Percentiles rank a stretch among this genome's conserved stretches.
phyloP scores from a whole-genome alignment of 2,113 vertebrate genomes.

The Vombatus ursinus region DNA sequence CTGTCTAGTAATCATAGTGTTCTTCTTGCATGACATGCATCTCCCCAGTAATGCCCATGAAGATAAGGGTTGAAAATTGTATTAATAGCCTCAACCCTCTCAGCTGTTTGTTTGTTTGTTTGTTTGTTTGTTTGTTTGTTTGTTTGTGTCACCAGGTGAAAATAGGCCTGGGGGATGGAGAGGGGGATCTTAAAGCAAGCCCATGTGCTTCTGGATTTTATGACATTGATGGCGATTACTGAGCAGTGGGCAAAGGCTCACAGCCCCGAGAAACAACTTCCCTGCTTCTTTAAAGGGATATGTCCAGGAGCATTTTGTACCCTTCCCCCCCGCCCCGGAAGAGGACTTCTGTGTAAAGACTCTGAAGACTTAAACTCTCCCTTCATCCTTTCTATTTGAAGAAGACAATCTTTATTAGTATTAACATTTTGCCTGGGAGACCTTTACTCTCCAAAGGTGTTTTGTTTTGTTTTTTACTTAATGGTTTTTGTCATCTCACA shows the following conservation, averaged over 20 bases:
- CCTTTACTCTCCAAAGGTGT: not conserved
- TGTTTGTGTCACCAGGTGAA: too few relatives aligned
- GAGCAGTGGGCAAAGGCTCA: not conserved
- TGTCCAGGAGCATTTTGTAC: not conserved
- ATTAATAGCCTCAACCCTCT: not conserved
- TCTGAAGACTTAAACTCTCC: not conserved
- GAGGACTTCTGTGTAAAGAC: not conserved
- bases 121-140: too few relatives aligned
- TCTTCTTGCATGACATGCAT: not conserved
- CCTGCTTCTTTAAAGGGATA: not conserved
- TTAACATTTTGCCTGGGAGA: not conserved
- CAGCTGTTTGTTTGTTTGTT: not conserved
- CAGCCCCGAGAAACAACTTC: not conserved
- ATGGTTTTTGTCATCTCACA: not conserved
- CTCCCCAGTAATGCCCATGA: not conserved
- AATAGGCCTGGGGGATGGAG: not conserved
- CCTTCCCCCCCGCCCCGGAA: not conserved
- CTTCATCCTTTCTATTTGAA: not conserved
- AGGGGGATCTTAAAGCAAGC: not conserved
- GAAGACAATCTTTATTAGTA: not conserved
- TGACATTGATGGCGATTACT: not conserved
- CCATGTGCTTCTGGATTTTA: not conserved
- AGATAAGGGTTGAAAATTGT: not conserved
- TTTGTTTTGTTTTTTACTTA: not conserved
- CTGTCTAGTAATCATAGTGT: not conserved